Base-by-base conservation (phyloP, 1,140 invertebrate genomes). In the Patella vulgata region DNA sequence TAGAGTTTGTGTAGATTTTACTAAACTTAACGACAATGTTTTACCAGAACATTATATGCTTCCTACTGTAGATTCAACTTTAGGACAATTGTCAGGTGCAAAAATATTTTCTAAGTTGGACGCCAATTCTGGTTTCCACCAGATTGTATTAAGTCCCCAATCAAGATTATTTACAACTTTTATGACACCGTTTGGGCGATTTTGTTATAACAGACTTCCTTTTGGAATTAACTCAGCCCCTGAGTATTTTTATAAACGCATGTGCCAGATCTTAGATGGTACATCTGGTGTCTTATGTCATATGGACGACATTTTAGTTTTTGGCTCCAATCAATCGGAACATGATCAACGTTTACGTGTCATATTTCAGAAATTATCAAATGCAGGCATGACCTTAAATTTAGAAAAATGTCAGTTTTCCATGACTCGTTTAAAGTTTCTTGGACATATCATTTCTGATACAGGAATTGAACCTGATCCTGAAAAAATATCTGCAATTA, bases 1-100 rank as follows among this genome's bases (percentile, higher is more conserved):
- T 17, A 63, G 86, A 51, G 74, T 88, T 31, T 87, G 86, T 69
- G 58, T 88, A n/a, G 85, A 88, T 73, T 86, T 86, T 4, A 73
- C 63, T 33, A 78, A 85, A 51, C 73, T 88, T 47, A 88, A 88
- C 74, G 78, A 75, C 58, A 73, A 65, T 43, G 81, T 87, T 12
- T 81, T 79, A 66, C 57, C 82, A 19, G 56, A 64, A 51, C 63
- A 62, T 40, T 67, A 63, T 47, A 42, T 52, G 0, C 57, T 70
- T 39, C 70, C 50, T 19, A 64, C 63, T 23, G 40, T 70, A 11
- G 67, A 72, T 23, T 64, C 70, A 25, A 46, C 61, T 12, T 33
- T 66, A 21, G 52, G 53, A 14, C 31, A 59, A 8, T 6, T 72
- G 1, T 36, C 47, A 14, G 43, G 54, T 30, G 59, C 66, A 0